Percentiles rank a stretch among this genome's conserved stretches.
Evolutionary conservation across 2,888 invertebrate genomes (phyloP).

Genomic region (Diachrysia chrysitis): DNA sequence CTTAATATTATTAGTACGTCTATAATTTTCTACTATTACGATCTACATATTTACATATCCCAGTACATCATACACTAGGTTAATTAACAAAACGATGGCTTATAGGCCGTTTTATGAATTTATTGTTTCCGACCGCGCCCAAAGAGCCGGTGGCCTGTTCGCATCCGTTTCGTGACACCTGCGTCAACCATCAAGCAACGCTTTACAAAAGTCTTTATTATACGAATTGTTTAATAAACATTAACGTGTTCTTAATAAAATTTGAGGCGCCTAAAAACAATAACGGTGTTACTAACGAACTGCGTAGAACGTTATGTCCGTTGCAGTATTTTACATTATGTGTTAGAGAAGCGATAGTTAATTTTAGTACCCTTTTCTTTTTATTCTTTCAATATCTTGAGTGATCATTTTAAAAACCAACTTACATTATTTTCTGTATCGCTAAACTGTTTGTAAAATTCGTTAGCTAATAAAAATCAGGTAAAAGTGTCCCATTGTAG

Average conservation of each 20-base stretch:
- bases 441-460: not conserved
- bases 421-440: not conserved
- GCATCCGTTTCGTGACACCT: constrained; percentile 71
- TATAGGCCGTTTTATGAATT: constrained; percentile 60
- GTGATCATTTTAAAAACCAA: not conserved
- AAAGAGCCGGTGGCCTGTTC: constrained; percentile 54
- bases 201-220: constrained; percentile 31
- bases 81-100: constrained; percentile 54
- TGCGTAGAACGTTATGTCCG: not conserved
- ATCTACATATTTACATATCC: constrained; percentile 32
- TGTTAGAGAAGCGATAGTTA: not conserved
- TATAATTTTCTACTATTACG: constrained; percentile 24
- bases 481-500: constrained; percentile 55
- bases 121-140: constrained; percentile 70
- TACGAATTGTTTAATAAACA: constrained; percentile 35
- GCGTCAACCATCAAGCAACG: constrained; percentile 51
- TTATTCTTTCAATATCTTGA: not conserved
- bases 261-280: not conserved
- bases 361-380: not conserved
- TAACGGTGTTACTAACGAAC: not conserved
- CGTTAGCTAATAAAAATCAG: constrained; percentile 16
- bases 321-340: too few relatives aligned
- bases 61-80: constrained; percentile 48
- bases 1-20: constrained; percentile 16
- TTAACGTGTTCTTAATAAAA: constrained; percentile 11